phyloP scores from a whole-genome alignment of 2,113 vertebrate species.

The Carassius gibelio region DNA sequence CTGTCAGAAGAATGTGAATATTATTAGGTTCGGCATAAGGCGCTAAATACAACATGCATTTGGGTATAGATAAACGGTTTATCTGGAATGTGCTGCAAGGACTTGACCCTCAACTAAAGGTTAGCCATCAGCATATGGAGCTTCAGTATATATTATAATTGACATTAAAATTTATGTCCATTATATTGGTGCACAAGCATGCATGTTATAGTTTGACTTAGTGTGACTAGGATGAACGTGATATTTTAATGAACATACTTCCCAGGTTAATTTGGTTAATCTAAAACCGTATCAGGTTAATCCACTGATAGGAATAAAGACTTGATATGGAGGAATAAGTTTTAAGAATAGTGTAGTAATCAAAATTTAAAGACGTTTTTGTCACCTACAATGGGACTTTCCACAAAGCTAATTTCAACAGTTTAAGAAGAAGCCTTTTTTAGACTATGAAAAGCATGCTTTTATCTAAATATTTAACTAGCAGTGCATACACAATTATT shows the following conservation, averaged over 20 bases:
- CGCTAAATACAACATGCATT: not conserved
- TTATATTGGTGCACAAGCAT: not conserved
- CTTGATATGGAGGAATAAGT: not conserved
- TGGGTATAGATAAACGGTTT: slow-evolving; percentile 38
- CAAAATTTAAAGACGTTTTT: not conserved
- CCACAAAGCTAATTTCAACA: too few species aligned
- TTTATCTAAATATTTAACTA: not conserved
- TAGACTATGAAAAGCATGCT: not conserved
- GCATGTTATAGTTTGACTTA: not conserved
- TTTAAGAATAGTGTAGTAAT: too few species aligned
- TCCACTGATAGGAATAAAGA: not conserved
- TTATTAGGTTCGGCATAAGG: not conserved
- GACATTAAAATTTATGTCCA: not conserved
- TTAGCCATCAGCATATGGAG: slow-evolving; percentile 52
- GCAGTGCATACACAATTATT: not conserved
- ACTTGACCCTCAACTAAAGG: slow-evolving; percentile 57
- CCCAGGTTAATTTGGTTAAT: too few species aligned
- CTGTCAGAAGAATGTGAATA: not conserved
- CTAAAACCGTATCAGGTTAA: too few species aligned
- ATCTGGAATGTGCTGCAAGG: slow-evolving; percentile 57
- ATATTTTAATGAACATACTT: too few species aligned
- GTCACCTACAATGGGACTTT: too few species aligned
- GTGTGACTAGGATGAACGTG: too few species aligned
- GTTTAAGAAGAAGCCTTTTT: too few species aligned
- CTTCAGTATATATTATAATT: slow-evolving; percentile 1